These are phyloP conservation scores for Biston betularia DNA, from an alignment of 2,888 invertebrate genomes.

Conservation along the genomic window DNA sequence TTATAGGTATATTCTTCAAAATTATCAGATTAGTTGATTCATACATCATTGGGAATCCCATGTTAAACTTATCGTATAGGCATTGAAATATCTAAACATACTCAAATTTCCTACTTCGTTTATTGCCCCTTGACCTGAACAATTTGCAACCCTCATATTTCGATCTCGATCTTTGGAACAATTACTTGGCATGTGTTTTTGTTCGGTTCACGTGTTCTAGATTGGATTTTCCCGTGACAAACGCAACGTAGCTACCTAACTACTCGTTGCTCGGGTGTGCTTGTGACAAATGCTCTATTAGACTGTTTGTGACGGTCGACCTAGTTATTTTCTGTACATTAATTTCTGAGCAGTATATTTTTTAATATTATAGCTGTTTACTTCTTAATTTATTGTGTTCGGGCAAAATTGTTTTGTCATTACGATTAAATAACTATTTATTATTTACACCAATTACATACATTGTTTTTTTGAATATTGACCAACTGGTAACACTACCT, in stretches of 20 bases:
- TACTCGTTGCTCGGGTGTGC: conserved; percentile 17
- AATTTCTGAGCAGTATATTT: conserved; percentile 36
- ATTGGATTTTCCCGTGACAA: conserved; percentile 46
- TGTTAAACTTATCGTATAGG: neutral
- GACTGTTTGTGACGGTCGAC: conserved; percentile 28
- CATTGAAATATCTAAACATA: neutral
- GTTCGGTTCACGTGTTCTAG: conserved; percentile 35
- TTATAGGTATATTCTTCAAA: too few relatives aligned
- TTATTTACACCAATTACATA: too few relatives aligned
- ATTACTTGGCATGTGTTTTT: conserved; percentile 26
- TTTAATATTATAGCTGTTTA: neutral
- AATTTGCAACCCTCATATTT: neutral
- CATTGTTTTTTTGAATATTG: too few relatives aligned
- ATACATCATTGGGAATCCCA: neutral
- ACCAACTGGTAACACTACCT: too few relatives aligned
- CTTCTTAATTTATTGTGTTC: neutral
- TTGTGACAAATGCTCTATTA: conserved; percentile 34
- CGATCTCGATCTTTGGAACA: conserved; percentile 2
- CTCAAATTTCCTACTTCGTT: neutral
- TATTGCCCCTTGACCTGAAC: neutral
- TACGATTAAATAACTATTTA: too few relatives aligned
- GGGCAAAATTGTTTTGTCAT: too few relatives aligned
- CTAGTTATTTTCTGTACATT: conserved; percentile 26
- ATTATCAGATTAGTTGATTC: too few relatives aligned
- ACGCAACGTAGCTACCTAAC: conserved; percentile 14